Evolutionary conservation across 2,797 vertebrate genomes (phyloP), one percentile per base, ranked within the genome.

Genomic region (Anabas testudineus): DNA sequence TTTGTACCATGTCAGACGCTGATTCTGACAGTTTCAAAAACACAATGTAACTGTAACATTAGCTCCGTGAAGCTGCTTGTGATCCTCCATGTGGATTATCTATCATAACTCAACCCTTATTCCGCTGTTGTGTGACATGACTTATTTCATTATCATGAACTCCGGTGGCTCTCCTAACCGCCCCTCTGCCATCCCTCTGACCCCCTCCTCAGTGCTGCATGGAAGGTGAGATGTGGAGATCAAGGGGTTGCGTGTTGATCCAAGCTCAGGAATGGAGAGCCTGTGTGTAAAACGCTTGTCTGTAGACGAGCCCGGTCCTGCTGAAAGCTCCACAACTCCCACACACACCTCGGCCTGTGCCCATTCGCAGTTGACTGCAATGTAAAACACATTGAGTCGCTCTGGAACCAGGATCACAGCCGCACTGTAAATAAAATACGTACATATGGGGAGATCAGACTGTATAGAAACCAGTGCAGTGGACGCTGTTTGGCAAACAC

Each of bases 261-360:
- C 86, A 75, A 87, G 85, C 83, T 81, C 79, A 89, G 90, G 91
- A 93, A 93, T 92, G 88, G 81, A 87, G 86, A 90, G 90, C 68
- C 88, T 85, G 83, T 62, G 84, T 92, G 92, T 83, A 88, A 92
- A 90, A 89, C 71, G 81, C 76, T 53, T 70, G 70, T 80, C 70
- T 85, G 78, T 81, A 81, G 86, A 82, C 71, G 55, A 55, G 55
- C 75, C 69, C 65, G 43, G 81, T 88, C 85, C 86, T 76, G 78
- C 77, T 87, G 85, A 74, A 86, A 81, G 82, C 83, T 66, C 67
- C 72, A 32, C 70, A 10, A 84, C 90, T 83, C 89, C 87, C 88
- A 86, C 88, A 71, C 81, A 84, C 59, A 46, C 81, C 22, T 84
- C 61, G 54, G 78, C 62, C 80, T 30, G 81, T 80, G 84, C 80